A percentile compares a stretch with the other conserved stretches of the same genome.
Evolutionary conservation across 2,113 vertebrate species (phyloP).

Genomic region (Chrysochloris asiatica): DNA sequence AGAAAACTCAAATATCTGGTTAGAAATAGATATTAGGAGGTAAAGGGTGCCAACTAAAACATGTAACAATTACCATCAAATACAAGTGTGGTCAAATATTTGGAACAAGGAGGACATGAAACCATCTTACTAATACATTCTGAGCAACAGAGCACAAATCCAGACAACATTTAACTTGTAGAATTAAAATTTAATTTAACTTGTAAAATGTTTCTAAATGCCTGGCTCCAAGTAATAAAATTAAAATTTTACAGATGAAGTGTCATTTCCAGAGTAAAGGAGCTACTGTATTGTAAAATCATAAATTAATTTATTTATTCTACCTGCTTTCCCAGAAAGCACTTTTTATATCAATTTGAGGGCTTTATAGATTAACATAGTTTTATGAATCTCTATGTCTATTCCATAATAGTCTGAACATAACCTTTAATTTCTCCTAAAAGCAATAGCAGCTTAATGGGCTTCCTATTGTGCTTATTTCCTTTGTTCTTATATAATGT

Average conservation of each 20-base stretch:
- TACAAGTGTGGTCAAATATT: neutral
- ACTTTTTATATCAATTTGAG: slow-evolving; percentile 33
- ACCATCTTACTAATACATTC: neutral
- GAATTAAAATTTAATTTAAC: neutral
- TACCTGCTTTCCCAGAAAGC: neutral
- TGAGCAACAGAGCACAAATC: neutral
- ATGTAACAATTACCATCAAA: neutral
- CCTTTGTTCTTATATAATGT: slow-evolving; percentile 61
- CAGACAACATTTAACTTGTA: neutral
- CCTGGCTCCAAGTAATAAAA: neutral
- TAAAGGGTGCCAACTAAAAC: neutral
- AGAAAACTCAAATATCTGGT: neutral
- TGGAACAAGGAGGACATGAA: neutral
- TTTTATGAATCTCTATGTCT: slow-evolving; percentile 56
- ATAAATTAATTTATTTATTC: slow-evolving; percentile 59
- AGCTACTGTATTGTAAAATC: neutral
- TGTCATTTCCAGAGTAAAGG: neutral
- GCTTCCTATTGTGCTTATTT: slow-evolving; percentile 55
- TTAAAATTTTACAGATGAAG: neutral
- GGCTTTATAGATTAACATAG: slow-evolving; percentile 58
- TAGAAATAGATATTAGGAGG: neutral
- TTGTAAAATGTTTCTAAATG: neutral
- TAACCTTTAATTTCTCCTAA: slow-evolving; percentile 68
- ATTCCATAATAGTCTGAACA: slow-evolving; percentile 44
- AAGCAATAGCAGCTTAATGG: slow-evolving; percentile 54